Conservation (phyloP, 2,113 vertebrate species). For the Neogale vison region DNA sequence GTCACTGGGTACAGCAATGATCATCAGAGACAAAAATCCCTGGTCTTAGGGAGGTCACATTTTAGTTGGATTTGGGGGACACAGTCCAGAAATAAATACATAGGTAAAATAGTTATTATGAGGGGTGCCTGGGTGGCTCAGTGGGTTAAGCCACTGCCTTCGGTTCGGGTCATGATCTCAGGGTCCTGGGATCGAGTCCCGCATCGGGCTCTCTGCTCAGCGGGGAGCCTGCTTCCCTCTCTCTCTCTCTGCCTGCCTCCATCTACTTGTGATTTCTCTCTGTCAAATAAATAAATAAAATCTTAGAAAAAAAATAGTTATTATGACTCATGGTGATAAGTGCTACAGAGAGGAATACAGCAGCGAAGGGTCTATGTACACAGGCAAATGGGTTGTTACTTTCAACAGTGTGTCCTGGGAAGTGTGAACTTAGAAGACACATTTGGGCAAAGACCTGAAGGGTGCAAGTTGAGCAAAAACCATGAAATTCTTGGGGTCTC, state of each 20-base stretch:
- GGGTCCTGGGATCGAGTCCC: too few relatives aligned
- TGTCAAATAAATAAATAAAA: too few relatives aligned
- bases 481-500: fast-evolving
- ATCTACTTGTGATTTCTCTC: too few relatives aligned
- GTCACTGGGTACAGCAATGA: background rate
- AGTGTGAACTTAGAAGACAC: background rate
- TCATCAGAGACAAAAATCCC: background rate
- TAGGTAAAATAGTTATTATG: background rate
- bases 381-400: background rate
- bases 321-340: background rate
- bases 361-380: too few relatives aligned
- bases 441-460: background rate
- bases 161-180: too few relatives aligned
- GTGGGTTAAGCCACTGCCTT: too few relatives aligned
- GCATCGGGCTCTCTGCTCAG: too few relatives aligned
- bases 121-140: too few relatives aligned
- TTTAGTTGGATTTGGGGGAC: background rate
- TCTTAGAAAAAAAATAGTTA: background rate
- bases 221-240: too few relatives aligned
- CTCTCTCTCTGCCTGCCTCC: too few relatives aligned
- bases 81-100: background rate
- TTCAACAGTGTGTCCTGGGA: background rate
- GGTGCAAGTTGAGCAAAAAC: background rate
- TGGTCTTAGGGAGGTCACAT: background rate
- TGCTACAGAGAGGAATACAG: background rate